These are phyloP conservation scores for Drosophila azteca DNA, from an alignment of 1,140 invertebrate genomes.

Conservation along the genomic window DNA sequence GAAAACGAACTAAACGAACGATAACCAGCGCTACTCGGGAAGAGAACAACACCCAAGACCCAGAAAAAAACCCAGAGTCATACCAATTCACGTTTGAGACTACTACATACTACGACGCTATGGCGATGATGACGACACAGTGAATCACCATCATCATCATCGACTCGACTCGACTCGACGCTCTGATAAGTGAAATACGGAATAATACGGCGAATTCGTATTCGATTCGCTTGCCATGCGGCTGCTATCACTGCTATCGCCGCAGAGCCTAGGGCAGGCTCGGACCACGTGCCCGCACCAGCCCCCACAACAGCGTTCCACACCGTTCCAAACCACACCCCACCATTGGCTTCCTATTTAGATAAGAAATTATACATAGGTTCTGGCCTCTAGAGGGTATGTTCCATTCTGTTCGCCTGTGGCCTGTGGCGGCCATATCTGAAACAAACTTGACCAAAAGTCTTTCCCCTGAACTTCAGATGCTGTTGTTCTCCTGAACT, in stretches of 20 bases:
- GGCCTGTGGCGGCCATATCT: too few relatives aligned
- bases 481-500: background rate
- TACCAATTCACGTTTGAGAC: slow-evolving; percentile 28
- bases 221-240: background rate
- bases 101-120: slow-evolving; percentile 7
- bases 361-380: slow-evolving; percentile 13
- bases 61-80: slow-evolving; percentile 31
- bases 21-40: slow-evolving; percentile 41
- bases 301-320: background rate
- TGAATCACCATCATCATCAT: slow-evolving; percentile 26
- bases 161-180: background rate
- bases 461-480: too few relatives aligned
- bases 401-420: too few relatives aligned
- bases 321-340: background rate
- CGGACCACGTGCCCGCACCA: slow-evolving; percentile 31
- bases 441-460: background rate
- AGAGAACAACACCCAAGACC: slow-evolving; percentile 61
- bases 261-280: slow-evolving; percentile 20
- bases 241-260: slow-evolving; percentile 12
- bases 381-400: too few relatives aligned
- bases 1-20: slow-evolving; percentile 63
- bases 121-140: slow-evolving; percentile 46
- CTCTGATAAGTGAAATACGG: slow-evolving; percentile 43
- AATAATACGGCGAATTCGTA: slow-evolving; percentile 31
- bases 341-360: slow-evolving; percentile 42